Base-by-base conservation (phyloP, 2,113 vertebrate genomes). In the Nothocercus julius region DNA sequence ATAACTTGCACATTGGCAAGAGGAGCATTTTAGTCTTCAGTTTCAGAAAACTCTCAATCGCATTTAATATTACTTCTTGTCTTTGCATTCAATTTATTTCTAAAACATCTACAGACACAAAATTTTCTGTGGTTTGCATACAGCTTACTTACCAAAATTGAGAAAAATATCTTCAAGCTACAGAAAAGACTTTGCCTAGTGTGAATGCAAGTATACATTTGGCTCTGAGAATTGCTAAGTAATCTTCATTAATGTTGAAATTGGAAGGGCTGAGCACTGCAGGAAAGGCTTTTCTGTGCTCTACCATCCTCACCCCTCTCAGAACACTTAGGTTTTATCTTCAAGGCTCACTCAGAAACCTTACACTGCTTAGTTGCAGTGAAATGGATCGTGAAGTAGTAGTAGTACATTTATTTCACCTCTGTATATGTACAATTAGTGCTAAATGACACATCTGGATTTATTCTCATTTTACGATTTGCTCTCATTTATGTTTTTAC, bases 291-390 rank as follows among this genome's bases (percentile, higher is more conserved):
- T 82, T 34, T 5, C 3, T 84, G 5, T 40, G 36, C 42, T 5
- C 20, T 7, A 51, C 4, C 15, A 42, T 4, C 5, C 10, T 3
- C 18, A 42, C 3, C 4, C 9, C n/a, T 51, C 5, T 0, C 3
- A 85, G 30, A 7, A 10, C 4, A 21, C n/a, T 38, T 78, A 87
- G 47, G 9, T 5, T 85, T 83, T 80, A 61, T 19, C 1, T 64
- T 18, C 6, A 80, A 83, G 73, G 13, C 4, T 20, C 27, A 42
- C n/a, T 5, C 2, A 69, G 76, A 90, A 44, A 44, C 17, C 14
- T 36, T 36, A 36, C 36, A 73, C n/a, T 15, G 1, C 40, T 84
- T 74, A 58, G 4, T 5, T 4, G 3, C 8, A 74, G 34, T 30
- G 28, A 25, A 18, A 16, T 59, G 20, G 3, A 11, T 47, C 40